phyloP scores from a whole-genome alignment of 2,888 invertebrate genomes.

The Dicyrtomina minuta region DNA sequence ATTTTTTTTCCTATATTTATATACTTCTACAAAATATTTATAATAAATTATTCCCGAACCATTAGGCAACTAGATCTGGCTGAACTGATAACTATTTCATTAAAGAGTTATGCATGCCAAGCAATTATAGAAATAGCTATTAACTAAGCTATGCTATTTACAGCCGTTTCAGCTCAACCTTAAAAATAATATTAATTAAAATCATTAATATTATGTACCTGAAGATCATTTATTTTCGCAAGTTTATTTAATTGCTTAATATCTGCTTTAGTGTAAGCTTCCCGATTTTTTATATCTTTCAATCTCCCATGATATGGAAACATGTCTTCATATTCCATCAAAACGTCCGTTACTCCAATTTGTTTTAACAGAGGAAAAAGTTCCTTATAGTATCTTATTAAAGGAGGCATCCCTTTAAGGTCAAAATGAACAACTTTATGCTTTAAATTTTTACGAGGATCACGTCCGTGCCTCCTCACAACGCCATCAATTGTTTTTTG shows the following conservation, averaged over 20 bases:
- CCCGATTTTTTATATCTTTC: constrained; percentile 64
- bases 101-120: no score
- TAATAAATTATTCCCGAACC: no score
- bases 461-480: not conserved
- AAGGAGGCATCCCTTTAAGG: constrained; percentile 80
- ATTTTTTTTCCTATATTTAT: no score
- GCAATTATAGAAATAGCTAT: no score
- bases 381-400: constrained; percentile 63
- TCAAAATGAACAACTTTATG: constrained; percentile 78
- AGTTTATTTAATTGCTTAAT: constrained; percentile 61
- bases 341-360: constrained; percentile 73
- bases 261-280: constrained; percentile 66
- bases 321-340: constrained; percentile 86
- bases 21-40: not conserved
- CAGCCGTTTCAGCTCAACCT: no score
- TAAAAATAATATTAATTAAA: no score
- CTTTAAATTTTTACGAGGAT: constrained; percentile 28
- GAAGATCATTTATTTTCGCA: constrained; percentile 64
- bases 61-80: no score
- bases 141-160: no score
- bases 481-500: constrained; percentile 19
- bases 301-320: constrained; percentile 72
- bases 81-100: no score
- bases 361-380: constrained; percentile 65
- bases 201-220: constrained; percentile 59